phyloP scores from a whole-genome alignment of 2,888 invertebrate genomes.

The Xestoiulus laeticollis region DNA sequence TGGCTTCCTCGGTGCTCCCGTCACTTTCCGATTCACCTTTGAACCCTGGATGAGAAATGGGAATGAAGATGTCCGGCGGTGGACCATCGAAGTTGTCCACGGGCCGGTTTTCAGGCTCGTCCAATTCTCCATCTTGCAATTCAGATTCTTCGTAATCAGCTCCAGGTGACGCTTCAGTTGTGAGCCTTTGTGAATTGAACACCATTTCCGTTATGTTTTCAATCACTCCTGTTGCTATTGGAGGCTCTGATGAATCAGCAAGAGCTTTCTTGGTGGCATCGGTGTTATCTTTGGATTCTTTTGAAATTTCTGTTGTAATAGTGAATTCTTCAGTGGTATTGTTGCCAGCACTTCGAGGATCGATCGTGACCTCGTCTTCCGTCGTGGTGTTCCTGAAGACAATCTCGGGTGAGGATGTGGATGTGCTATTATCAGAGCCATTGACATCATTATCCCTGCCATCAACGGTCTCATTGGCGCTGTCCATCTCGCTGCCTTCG shows the following conservation, averaged over 20 bases:
- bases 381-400: neutral
- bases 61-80: constrained; percentile 21
- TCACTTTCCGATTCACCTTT: neutral
- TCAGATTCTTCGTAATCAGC: neutral
- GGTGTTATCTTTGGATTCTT: neutral
- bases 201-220: neutral
- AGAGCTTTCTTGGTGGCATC: neutral
- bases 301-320: neutral
- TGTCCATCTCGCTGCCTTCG: neutral
- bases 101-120: neutral
- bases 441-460: neutral
- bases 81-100: neutral
- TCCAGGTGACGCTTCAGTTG: neutral
- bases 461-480: neutral
- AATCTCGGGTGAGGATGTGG: neutral
- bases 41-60: neutral
- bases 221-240: neutral
- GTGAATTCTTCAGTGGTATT: neutral
- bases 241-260: neutral
- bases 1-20: constrained; percentile 25
- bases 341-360: neutral
- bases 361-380: neutral
- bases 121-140: neutral
- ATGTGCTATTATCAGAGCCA: neutral
- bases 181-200: constrained; percentile 16